A percentile compares a stretch with the other conserved stretches of the same genome.
phyloP scores from a whole-genome alignment of 2,113 vertebrate species.

The Lucifuga dentata region DNA sequence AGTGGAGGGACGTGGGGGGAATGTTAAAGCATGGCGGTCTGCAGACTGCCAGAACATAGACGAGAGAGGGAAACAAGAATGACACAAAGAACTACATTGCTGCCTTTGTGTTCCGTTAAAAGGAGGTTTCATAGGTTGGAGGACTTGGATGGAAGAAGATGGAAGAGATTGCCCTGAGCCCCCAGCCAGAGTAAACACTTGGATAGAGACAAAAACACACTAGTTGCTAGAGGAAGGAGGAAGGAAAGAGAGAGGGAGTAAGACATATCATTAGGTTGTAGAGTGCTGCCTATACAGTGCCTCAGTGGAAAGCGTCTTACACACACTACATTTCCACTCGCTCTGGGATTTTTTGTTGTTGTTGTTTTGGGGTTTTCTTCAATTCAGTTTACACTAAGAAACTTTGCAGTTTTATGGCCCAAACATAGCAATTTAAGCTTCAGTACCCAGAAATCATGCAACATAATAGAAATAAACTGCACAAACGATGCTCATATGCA shows the following conservation, averaged over 20 bases:
- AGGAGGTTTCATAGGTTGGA: conserved; percentile 72
- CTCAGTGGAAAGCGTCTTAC: conserved; percentile 29
- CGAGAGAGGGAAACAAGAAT: conserved; percentile 61
- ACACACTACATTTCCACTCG: conserved; percentile 14
- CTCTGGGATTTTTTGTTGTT: neutral
- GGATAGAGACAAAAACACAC: conserved; percentile 61
- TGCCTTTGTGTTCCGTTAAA: conserved; percentile 66
- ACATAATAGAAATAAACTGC: neutral
- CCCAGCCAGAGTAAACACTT: conserved; percentile 68
- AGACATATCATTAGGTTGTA: conserved; percentile 63
- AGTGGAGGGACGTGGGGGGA: conserved; percentile 50
- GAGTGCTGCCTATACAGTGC: conserved; percentile 29
- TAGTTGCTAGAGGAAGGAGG: conserved; percentile 34
- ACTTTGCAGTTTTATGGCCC: neutral
- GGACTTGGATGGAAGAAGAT: conserved; percentile 56
- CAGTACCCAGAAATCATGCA: neutral
- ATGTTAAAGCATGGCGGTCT: conserved; percentile 48
- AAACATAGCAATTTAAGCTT: neutral
- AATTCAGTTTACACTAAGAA: conserved; percentile 1
- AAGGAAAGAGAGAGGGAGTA: conserved; percentile 22
- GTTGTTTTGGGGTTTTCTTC: neutral
- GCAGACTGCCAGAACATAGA: conserved; percentile 61
- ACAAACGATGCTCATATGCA: too few species aligned
- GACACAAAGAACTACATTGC: conserved; percentile 73
- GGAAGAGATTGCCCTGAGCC: conserved; percentile 54